Conservation (phyloP, 2,113 vertebrate species). For the Platycercus adscitus region DNA sequence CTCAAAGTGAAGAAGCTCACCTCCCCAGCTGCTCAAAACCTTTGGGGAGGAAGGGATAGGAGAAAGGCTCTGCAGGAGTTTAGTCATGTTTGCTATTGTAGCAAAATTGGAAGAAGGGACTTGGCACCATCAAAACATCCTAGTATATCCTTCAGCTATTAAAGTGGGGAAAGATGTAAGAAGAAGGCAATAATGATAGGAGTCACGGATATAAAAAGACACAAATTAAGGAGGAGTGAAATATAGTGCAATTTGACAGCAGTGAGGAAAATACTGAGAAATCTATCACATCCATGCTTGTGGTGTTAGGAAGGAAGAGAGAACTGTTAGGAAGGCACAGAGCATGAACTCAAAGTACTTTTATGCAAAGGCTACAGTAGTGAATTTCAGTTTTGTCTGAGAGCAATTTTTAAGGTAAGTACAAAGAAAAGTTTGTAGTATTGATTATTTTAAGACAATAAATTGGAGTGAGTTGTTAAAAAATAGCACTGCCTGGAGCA, state of each 20-base stretch:
- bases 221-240: not conserved
- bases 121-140: not conserved
- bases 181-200: not conserved
- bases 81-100: rapidly evolving
- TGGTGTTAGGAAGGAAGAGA: not conserved
- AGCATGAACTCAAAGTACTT: conserved; percentile 1
- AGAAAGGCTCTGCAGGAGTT: not conserved
- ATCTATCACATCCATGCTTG: not conserved
- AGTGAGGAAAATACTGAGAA: conserved; percentile 6
- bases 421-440: conserved; percentile 47
- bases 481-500: conserved; percentile 57
- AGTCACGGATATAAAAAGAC: not conserved
- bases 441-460: conserved; percentile 36
- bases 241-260: not conserved
- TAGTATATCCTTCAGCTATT: not conserved
- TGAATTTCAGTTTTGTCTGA: conserved; percentile 56
- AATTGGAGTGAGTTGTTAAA: conserved; percentile 62
- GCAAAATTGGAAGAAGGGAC: not conserved
- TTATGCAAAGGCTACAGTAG: conserved; percentile 22
- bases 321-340: conserved; percentile 12
- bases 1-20: not conserved
- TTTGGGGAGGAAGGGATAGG: not conserved
- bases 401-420: conserved; percentile 59
- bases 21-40: not conserved
- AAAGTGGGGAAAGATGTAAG: not conserved